Evolutionary conservation across 2,113 vertebrate genomes (phyloP).

Genomic region (Psilopsiagon aymara): DNA sequence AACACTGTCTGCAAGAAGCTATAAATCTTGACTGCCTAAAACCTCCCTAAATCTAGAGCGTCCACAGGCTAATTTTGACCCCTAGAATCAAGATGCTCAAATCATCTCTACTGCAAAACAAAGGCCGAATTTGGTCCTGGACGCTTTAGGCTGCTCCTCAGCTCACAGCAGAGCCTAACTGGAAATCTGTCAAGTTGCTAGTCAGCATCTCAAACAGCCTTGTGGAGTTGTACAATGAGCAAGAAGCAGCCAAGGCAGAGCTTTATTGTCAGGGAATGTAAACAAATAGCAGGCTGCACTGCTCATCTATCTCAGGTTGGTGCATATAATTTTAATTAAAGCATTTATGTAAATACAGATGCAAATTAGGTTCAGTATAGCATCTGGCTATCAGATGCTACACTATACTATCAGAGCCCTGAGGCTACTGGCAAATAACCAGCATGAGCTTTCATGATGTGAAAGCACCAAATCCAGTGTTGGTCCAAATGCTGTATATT

Average conservation of each 20-base stretch:
- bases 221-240: neutral
- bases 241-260: neutral
- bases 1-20: neutral
- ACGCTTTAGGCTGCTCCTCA: neutral
- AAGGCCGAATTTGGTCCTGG: neutral
- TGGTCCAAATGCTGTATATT: neutral
- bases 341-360: constrained; percentile 64
- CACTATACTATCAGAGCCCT: constrained; percentile 2
- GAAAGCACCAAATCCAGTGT: constrained; percentile 5
- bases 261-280: constrained; percentile 23
- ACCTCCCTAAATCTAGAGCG: neutral
- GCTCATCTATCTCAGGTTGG: neutral
- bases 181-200: neutral
- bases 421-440: constrained; percentile 45
- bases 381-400: constrained; percentile 1
- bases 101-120: neutral
- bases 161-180: neutral
- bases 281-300: constrained; percentile 18
- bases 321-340: constrained; percentile 60
- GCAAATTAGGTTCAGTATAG: constrained; percentile 45
- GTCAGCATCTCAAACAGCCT: neutral
- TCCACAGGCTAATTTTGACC: accelerated
- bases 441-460: neutral
- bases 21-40: neutral
- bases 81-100: neutral